These are phyloP conservation scores for Carabus problematicus DNA, from an alignment of 2,888 invertebrate genomes.

Conservation along the genomic window DNA sequence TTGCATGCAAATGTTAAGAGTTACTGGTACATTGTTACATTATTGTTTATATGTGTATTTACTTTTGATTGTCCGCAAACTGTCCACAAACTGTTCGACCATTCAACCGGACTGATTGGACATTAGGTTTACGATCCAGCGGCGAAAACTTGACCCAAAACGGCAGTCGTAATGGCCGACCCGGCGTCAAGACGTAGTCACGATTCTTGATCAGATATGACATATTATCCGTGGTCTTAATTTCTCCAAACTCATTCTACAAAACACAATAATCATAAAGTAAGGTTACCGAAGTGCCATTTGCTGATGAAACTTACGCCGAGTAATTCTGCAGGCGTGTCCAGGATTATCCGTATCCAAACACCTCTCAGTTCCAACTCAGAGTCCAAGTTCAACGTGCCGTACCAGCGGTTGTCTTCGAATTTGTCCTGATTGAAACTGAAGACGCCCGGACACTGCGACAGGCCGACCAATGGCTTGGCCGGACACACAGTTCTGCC, in stretches of 20 bases:
- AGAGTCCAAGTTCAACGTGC: conserved; percentile 63
- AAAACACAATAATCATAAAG: conserved; percentile 40
- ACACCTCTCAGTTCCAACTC: conserved; percentile 66
- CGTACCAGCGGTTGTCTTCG: conserved; percentile 67
- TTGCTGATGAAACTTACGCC: conserved; percentile 61
- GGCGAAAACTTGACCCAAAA: conserved; percentile 60
- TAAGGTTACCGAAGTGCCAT: not conserved
- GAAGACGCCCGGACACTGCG: conserved; percentile 44
- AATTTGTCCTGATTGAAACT: conserved; percentile 54
- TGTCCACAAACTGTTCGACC: conserved; percentile 64
- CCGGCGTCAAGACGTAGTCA: conserved; percentile 62
- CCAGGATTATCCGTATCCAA: conserved; percentile 66
- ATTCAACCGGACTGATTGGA: conserved; percentile 62
- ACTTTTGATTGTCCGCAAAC: conserved; percentile 24
- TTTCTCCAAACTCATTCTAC: conserved; percentile 67
- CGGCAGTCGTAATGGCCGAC: conserved; percentile 44
- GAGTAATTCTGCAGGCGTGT: conserved; percentile 66
- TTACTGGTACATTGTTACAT: not conserved
- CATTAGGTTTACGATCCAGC: conserved; percentile 58
- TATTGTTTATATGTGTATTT: not conserved
- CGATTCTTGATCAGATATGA: conserved; percentile 65
- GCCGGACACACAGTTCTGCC: conserved; percentile 64
- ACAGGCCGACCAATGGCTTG: not conserved
- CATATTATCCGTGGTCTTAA: conserved; percentile 63
- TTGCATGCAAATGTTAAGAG: no score